Conservation (phyloP, 1,140 invertebrate species). For the Cydia strobilella region DNA sequence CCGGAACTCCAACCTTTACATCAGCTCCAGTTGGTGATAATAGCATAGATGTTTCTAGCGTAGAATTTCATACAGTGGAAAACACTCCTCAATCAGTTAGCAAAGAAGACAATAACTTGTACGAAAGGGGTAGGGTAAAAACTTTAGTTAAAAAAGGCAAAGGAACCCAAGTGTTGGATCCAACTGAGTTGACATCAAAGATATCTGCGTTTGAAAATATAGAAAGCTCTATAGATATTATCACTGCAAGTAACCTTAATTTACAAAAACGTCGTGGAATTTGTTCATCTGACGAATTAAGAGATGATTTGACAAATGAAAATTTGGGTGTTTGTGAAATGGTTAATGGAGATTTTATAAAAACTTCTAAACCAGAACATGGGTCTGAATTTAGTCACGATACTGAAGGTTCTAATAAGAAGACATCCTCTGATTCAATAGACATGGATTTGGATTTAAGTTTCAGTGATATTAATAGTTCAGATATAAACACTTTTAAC, state of each 20-base stretch:
- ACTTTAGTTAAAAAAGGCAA: slow-evolving; percentile 59
- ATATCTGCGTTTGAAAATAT: slow-evolving; percentile 66
- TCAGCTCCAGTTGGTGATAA: slow-evolving; percentile 70
- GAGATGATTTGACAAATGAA: slow-evolving; percentile 66
- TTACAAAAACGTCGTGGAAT: slow-evolving; percentile 81
- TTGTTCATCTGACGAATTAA: slow-evolving; percentile 78
- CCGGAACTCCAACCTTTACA: slow-evolving; percentile 74
- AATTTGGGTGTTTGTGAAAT: slow-evolving; percentile 59
- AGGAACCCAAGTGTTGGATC: slow-evolving; percentile 62
- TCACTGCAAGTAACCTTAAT: slow-evolving; percentile 67
- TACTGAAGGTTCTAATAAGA: slow-evolving; percentile 74
- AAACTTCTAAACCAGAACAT: slow-evolving; percentile 63
- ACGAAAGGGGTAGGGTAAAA: slow-evolving; percentile 46
- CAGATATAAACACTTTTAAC: slow-evolving; percentile 79
- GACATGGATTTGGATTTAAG: slow-evolving; percentile 79
- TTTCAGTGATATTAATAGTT: slow-evolving; percentile 80
- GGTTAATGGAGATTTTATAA: slow-evolving; percentile 60
- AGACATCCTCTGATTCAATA: slow-evolving; percentile 77
- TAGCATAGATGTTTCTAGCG: slow-evolving; percentile 69
- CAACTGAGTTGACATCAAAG: slow-evolving; percentile 72
- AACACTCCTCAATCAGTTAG: slow-evolving; percentile 67
- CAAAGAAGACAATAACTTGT: slow-evolving; percentile 47
- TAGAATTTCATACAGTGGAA: slow-evolving; percentile 76
- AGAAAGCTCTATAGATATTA: slow-evolving; percentile 74
- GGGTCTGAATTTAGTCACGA: slow-evolving; percentile 72